A percentile compares a stretch with the other conserved stretches of the same genome.
phyloP scores from a whole-genome alignment of 2,797 vertebrate genomes.

The Carcharodon carcharias region DNA sequence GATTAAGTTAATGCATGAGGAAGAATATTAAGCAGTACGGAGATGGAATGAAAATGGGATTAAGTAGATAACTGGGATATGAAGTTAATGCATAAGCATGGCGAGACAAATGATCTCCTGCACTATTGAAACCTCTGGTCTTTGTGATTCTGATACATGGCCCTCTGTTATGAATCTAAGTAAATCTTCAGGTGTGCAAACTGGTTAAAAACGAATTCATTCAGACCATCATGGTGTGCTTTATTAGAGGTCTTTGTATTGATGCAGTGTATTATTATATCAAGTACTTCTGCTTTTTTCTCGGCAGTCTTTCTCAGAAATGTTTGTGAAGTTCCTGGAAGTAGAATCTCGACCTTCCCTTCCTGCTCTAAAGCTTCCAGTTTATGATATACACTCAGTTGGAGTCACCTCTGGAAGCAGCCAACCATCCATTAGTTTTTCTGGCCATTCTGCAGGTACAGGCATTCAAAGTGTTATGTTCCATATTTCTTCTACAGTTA shows the following conservation, averaged over 20 bases:
- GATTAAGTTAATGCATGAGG: neutral
- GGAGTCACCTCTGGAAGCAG: slow-evolving; percentile 56
- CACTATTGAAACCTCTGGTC: neutral
- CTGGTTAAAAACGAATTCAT: neutral
- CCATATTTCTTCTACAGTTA: neutral
- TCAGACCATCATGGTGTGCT: slow-evolving; percentile 27
- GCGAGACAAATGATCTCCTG: no score
- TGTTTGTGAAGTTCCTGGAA: slow-evolving; percentile 95
- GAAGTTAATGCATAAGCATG: neutral
- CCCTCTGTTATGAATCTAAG: neutral
- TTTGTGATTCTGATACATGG: neutral
- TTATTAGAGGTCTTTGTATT: neutral
- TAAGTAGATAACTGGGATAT: neutral
- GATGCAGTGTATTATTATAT: neutral
- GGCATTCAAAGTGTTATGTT: neutral
- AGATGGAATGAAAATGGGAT: neutral
- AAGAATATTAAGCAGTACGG: neutral
- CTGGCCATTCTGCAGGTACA: slow-evolving; percentile 60
- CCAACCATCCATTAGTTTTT: slow-evolving; percentile 46
- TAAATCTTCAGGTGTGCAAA: neutral
- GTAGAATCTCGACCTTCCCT: slow-evolving; percentile 78
- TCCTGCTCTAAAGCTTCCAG: slow-evolving; percentile 72
- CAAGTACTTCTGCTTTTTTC: neutral
- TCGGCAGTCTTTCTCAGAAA: slow-evolving; percentile 88
- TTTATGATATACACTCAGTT: slow-evolving; percentile 73